Evolutionary conservation across 2,113 vertebrate species (phyloP), one percentile per base, ranked within the genome.

Genomic region (Isurus oxyrinchus): DNA sequence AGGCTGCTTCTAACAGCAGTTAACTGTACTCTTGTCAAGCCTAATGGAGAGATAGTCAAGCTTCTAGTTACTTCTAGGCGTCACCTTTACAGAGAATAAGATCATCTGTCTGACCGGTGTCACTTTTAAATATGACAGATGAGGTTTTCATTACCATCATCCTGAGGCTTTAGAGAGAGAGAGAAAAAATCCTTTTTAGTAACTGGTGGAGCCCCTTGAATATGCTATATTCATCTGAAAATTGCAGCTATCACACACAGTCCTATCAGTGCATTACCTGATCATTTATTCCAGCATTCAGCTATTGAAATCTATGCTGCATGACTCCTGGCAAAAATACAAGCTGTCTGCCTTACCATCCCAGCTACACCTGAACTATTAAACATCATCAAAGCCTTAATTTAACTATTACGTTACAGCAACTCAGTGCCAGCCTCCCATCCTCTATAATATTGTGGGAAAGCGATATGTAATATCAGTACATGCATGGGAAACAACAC

Each of bases 391-490:
- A 98, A 98, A 98, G 98, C 97, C 97, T 98, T 98, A 97, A 99
- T 99, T 99, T 98, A 98, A 98, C 97, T 98, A 98, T 98, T 98
- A 97, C 98, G 98, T 98, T 98, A 98, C 98, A 97, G 97, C 97
- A 96, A 96, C 97, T 96, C 76, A 97, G 96, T 97, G 96, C 97
- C 97, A 96, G 97, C 97, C 98, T 98, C 96, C 96, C 97, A 97
- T 97, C 98, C 98, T 98, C 97, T 90, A 97, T 97, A 98, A 98
- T 97, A 98, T 98, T 98, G 98, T 99, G 99, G 98, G 98, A 98
- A 98, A 98, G 98, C 98, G 98, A 98, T 98, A 99, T 98, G 99
- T 98, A 98, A 99, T 99, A 98, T 98, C 96, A 98, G 96, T 96
- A 97, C 97, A 98, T 98, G 98, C 98, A 97, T 96, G 97, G 97